Base-by-base conservation (phyloP, 2,797 vertebrate genomes). In the Danio aesculapii region DNA sequence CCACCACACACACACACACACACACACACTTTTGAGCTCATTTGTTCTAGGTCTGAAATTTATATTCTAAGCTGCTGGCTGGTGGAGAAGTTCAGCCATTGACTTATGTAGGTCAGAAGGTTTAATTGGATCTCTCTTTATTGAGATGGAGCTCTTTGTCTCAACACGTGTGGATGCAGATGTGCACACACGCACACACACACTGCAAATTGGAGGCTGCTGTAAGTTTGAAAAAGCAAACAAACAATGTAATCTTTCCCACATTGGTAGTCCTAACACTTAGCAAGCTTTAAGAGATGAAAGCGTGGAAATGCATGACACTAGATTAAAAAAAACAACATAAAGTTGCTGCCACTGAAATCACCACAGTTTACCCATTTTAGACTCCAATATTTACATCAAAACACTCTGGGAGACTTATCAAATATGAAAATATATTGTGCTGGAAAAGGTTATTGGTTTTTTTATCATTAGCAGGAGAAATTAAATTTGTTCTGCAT, bases 41-140 rank as follows among this genome's bases (percentile, higher is more conserved):
- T 70, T 49, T 62, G 62, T 70, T 79, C n/a, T 1, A 58, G 57
- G 49, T 79, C 21, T 71, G 30, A 71, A 66, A 53, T 61, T 58
- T 43, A 67, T 58, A 47, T 79, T 69, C 69, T 55, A 14, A 68
- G 71, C 55, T 39, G 79, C 17, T 44, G 67, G 63, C 47, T 64
- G n/a, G 43, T 59, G 83, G 44, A 74, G 67, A 58, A 73, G n/a
- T 19, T 78, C 77, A 72, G 80, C 69, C 66, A 69, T 68, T 61
- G 81, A 86, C 75, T 76, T 88, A 85, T 88, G 86, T 85, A 75
- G 81, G 84, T 86, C 79, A 62, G 71, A 30, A 80, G 46, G 75
- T 90, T 87, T 87, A 88, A 86, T 84, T 83, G 76, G 83, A 83
- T 85, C 81, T 78, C 68, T 66, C 66, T 85, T 86, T 82, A 68